phyloP scores from a whole-genome alignment of 2,888 invertebrate species.

The Campoplex capitator region DNA sequence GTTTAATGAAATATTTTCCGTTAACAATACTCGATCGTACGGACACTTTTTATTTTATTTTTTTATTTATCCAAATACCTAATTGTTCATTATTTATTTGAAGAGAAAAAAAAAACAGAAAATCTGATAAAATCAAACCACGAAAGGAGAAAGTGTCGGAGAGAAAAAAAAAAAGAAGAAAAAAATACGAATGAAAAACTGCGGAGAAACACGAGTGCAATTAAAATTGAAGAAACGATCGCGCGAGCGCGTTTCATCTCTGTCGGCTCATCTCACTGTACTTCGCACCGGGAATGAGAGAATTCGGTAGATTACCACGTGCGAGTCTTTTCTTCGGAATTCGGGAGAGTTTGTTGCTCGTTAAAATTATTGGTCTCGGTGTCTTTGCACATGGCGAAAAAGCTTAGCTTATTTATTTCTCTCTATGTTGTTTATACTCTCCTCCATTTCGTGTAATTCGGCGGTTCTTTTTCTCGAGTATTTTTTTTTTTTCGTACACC shows the following conservation, averaged over 20 bases:
- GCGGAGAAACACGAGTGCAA: conserved; percentile 53
- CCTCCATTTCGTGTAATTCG: conserved; percentile 11
- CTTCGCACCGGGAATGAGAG: background rate
- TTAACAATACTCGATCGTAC: background rate
- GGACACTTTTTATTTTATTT: background rate
- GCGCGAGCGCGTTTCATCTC: conserved; percentile 18
- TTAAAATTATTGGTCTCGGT: conserved; percentile 81
- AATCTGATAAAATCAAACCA: too few species aligned
- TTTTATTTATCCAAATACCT: too few species aligned
- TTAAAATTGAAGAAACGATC: conserved; percentile 63
- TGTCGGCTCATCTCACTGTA: conserved; percentile 9
- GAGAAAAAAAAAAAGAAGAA: background rate
- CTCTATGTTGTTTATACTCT: conserved; percentile 62
- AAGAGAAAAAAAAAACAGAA: too few species aligned
- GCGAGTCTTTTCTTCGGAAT: conserved; percentile 11
- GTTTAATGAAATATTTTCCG: too few species aligned
- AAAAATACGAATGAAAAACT: background rate
- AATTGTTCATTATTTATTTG: too few species aligned
- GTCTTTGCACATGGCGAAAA: conserved; percentile 35
- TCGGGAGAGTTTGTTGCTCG: conserved; percentile 73
- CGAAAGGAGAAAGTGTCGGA: background rate
- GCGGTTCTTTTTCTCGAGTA: background rate
- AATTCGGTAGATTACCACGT: conserved; percentile 4
- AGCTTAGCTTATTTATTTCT: conserved; percentile 56
- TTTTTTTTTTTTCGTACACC: background rate